Conservation (phyloP, 2,113 vertebrate genomes). For the Platycercus adscitus region DNA sequence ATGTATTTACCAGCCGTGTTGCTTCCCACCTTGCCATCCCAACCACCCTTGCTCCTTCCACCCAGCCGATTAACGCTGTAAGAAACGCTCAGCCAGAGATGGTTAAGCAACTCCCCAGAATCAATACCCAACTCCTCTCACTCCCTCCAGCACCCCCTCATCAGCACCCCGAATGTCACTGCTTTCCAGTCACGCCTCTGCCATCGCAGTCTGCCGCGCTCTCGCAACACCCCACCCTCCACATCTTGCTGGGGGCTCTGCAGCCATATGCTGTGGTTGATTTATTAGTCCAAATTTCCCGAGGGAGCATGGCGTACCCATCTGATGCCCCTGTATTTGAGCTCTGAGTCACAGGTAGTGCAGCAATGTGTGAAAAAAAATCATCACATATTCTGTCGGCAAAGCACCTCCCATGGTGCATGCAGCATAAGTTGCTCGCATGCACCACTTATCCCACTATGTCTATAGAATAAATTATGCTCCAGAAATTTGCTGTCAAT, state of each 20-base stretch:
- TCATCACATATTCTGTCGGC: fast-evolving
- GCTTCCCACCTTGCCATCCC: not conserved
- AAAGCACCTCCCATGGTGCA: not conserved
- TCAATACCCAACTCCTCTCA: not conserved
- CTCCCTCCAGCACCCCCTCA: not conserved
- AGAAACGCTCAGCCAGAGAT: fast-evolving
- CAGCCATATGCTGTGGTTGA: not conserved
- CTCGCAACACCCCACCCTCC: not conserved
- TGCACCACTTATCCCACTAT: not conserved
- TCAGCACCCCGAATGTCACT: fast-evolving
- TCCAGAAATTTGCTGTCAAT: slow-evolving; percentile 35
- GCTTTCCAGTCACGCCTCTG: not conserved
- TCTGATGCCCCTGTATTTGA: not conserved
- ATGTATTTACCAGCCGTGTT: not conserved
- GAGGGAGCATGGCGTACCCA: not conserved
- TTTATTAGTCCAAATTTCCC: not conserved
- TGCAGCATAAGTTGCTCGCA: not conserved
- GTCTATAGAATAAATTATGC: not conserved
- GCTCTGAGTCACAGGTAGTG: not conserved
- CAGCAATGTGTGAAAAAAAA: not conserved
- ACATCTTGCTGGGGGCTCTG: not conserved
- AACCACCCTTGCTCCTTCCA: not conserved
- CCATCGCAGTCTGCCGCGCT: not conserved
- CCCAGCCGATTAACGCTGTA: fast-evolving
- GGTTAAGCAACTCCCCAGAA: not conserved